Percentiles rank a stretch among this genome's conserved stretches.
phyloP scores from a whole-genome alignment of 2,888 invertebrate species.

The Pheosia tremula region DNA sequence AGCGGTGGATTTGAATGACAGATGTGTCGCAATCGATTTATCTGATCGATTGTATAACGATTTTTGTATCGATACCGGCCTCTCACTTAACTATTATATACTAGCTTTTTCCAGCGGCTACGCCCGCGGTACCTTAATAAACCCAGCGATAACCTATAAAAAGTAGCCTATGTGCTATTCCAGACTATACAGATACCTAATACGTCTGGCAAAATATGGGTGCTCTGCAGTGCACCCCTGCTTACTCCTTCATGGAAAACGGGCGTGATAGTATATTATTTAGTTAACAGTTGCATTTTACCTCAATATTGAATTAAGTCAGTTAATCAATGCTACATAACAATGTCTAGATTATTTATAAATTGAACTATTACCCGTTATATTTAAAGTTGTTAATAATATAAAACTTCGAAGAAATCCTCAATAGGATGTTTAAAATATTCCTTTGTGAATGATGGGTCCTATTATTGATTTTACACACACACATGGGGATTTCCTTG shows the following conservation, averaged over 20 bases:
- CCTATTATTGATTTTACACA: not conserved
- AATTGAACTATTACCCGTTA: conserved; percentile 13
- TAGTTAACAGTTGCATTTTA: too few species aligned
- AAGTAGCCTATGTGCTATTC: too few species aligned
- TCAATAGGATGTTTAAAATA: conserved; percentile 17
- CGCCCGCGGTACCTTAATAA: too few species aligned
- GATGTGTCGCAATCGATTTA: conserved; percentile 50
- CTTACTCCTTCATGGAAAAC: too few species aligned
- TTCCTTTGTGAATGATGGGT: conserved; percentile 6
- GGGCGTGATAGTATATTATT: too few species aligned
- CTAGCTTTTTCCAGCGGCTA: too few species aligned
- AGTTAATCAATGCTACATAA: not conserved
- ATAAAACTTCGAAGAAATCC: conserved; percentile 23
- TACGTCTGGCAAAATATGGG: too few species aligned
- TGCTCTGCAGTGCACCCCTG: too few species aligned
- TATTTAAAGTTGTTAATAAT: conserved; percentile 27
- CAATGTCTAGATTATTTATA: conserved; percentile 22
- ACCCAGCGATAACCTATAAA: too few species aligned
- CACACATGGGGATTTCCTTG: conserved; percentile 18
- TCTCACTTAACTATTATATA: not conserved
- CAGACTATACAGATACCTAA: too few species aligned
- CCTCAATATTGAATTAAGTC: too few species aligned
- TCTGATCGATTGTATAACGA: conserved; percentile 43
- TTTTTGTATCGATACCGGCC: conserved; percentile 24
- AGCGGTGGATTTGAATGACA: conserved; percentile 41